A percentile compares a stretch with the other conserved stretches of the same genome.
Conservation (phyloP, 1,140 invertebrate species). For the Rhagoletis zephyria region DNA sequence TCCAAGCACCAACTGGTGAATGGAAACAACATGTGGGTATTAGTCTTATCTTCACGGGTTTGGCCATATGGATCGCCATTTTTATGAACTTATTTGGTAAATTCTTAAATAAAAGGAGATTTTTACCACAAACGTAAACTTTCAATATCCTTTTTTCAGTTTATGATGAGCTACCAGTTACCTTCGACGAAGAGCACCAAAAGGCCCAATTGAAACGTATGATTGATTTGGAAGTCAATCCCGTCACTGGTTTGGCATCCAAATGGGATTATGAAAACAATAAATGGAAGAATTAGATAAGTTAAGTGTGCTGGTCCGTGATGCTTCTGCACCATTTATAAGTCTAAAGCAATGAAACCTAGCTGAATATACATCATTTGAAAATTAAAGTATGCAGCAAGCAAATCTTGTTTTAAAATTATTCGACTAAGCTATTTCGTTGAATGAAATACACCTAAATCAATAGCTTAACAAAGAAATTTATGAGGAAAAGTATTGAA, state of each 20-base stretch:
- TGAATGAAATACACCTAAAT: neutral
- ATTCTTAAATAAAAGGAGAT: conserved; percentile 57
- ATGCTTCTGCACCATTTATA: conserved; percentile 16
- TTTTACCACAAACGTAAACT: conserved; percentile 3
- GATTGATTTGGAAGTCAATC: conserved; percentile 84
- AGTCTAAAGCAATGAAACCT: conserved; percentile 41
- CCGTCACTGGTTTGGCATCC: conserved; percentile 82
- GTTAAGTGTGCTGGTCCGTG: neutral
- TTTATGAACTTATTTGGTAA: conserved; percentile 83
- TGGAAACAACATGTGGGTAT: conserved; percentile 87
- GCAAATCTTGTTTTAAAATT: neutral
- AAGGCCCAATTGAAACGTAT: conserved; percentile 86
- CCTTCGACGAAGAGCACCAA: conserved; percentile 83
- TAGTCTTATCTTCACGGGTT: conserved; percentile 75
- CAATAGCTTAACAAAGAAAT: neutral
- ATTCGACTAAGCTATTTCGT: neutral
- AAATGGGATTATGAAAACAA: conserved; percentile 83
- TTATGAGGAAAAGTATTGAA: neutral
- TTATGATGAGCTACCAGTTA: conserved; percentile 81
- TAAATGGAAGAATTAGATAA: conserved; percentile 76
- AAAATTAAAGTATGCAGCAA: neutral
- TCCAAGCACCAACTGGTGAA: conserved; percentile 88
- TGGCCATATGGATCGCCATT: conserved; percentile 82
- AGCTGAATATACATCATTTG: conserved; percentile 9
- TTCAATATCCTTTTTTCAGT: conserved; percentile 76